phyloP scores from a whole-genome alignment of 2,888 invertebrate species.

The Cantharis rufa region DNA sequence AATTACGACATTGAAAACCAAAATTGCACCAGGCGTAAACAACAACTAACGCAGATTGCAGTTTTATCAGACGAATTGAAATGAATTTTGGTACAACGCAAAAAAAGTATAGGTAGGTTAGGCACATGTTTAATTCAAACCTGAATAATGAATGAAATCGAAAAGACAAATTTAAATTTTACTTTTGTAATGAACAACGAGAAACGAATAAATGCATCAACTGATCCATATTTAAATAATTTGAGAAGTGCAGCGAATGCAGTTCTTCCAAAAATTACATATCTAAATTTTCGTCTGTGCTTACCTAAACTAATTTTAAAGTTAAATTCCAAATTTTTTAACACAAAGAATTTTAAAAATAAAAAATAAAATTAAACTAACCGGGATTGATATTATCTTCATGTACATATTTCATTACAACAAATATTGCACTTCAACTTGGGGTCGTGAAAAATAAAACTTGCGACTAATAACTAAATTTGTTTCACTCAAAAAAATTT shows the following conservation, averaged over 20 bases:
- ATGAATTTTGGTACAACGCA: constrained; percentile 17
- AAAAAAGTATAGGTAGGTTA: constrained; percentile 32
- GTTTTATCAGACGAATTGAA: background rate
- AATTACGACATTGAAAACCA: background rate
- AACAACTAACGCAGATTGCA: background rate
- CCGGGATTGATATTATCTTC: constrained; percentile 43
- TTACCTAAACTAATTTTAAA: background rate
- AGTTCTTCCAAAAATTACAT: background rate
- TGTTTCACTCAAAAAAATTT: constrained; percentile 19
- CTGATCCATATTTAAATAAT: background rate
- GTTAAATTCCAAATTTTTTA: background rate
- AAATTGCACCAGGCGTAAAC: constrained; percentile 4
- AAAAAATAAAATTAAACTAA: constrained; percentile 39
- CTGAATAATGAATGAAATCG: constrained; percentile 5
- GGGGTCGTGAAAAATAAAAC: constrained; percentile 32
- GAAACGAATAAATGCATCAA: background rate
- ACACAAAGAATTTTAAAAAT: constrained; percentile 6
- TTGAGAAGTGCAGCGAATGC: background rate
- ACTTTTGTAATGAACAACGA: background rate
- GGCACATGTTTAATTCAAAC: constrained; percentile 27
- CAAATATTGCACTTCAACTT: constrained; percentile 27
- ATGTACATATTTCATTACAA: constrained; percentile 50
- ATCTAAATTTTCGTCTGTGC: background rate
- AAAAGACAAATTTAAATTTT: background rate
- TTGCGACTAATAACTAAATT: constrained; percentile 1